These are phyloP conservation scores for Eriocheir sinensis DNA, from an alignment of 1,140 invertebrate species.

Conservation along the genomic window DNA sequence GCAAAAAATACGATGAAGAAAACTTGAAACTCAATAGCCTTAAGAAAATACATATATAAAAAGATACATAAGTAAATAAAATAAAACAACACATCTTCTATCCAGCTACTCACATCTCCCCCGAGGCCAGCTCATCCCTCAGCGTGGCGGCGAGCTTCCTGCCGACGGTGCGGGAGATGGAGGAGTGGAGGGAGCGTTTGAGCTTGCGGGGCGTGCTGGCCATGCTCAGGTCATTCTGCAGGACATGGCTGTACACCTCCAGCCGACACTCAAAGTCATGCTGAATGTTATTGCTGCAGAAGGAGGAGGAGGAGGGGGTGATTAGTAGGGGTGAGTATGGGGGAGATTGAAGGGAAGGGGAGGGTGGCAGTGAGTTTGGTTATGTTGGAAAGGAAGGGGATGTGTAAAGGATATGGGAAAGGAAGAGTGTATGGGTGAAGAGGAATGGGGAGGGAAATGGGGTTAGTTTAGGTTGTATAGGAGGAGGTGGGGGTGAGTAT, in stretches of 20 bases:
- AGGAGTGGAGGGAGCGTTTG: slow-evolving; percentile 87
- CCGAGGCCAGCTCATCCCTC: slow-evolving; percentile 82
- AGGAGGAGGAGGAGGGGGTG: slow-evolving; percentile 75
- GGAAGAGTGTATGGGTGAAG: background rate
- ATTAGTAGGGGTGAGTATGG: background rate
- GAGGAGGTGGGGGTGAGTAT: too few relatives aligned
- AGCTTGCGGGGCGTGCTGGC: slow-evolving; percentile 87
- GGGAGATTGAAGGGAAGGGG: too few relatives aligned
- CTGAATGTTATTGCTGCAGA: slow-evolving; percentile 85
- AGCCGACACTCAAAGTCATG: slow-evolving; percentile 86
- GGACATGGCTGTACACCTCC: slow-evolving; percentile 87
- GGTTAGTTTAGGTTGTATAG: too few relatives aligned
- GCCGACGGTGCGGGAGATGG: slow-evolving; percentile 87
- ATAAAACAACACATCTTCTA: background rate
- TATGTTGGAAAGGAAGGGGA: too few relatives aligned
- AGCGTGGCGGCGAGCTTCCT: slow-evolving; percentile 85
- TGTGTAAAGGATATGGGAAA: too few relatives aligned
- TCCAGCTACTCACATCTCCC: slow-evolving; percentile 76
- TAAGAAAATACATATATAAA: background rate
- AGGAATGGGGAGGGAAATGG: background rate
- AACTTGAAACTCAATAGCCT: too few relatives aligned
- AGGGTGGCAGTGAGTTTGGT: too few relatives aligned
- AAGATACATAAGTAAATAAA: background rate
- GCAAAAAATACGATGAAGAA: too few relatives aligned
- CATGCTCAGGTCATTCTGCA: slow-evolving; percentile 87